Percentiles rank a stretch among this genome's conserved stretches.
phyloP scores from a whole-genome alignment of 2,888 invertebrate species.

The Lumbricus terrestris region DNA sequence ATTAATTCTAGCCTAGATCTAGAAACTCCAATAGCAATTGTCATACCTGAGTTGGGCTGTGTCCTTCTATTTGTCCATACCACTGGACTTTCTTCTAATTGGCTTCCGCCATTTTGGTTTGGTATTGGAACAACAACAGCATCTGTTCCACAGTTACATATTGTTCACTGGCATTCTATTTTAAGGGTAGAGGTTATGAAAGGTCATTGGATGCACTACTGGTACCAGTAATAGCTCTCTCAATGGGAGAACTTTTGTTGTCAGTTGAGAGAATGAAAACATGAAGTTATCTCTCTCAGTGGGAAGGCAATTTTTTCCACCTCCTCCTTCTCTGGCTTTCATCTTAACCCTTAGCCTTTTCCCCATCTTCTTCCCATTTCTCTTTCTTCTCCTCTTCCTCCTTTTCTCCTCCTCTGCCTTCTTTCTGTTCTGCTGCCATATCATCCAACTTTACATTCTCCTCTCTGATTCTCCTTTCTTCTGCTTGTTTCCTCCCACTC shows the following conservation, averaged over 20 bases:
- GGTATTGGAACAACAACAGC: not conserved
- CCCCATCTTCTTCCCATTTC: not conserved
- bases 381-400: not conserved
- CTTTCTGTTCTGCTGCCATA: not conserved
- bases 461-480: not conserved
- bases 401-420: not conserved
- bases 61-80: not conserved
- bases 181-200: not conserved
- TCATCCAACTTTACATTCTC: not conserved
- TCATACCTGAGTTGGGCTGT: not conserved
- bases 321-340: not conserved
- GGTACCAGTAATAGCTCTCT: not conserved
- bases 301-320: not conserved
- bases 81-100: not conserved
- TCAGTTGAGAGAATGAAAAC: not conserved
- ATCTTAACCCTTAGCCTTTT: too few relatives aligned
- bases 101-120: not conserved
- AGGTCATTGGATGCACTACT: not conserved
- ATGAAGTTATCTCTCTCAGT: not conserved
- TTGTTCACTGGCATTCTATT: not conserved
- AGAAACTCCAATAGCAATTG: not conserved
- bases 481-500: not conserved
- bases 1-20: not conserved
- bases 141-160: not conserved
- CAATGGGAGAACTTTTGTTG: not conserved